Base-by-base conservation (phyloP, 1,140 invertebrate genomes). In the Physella acuta region DNA sequence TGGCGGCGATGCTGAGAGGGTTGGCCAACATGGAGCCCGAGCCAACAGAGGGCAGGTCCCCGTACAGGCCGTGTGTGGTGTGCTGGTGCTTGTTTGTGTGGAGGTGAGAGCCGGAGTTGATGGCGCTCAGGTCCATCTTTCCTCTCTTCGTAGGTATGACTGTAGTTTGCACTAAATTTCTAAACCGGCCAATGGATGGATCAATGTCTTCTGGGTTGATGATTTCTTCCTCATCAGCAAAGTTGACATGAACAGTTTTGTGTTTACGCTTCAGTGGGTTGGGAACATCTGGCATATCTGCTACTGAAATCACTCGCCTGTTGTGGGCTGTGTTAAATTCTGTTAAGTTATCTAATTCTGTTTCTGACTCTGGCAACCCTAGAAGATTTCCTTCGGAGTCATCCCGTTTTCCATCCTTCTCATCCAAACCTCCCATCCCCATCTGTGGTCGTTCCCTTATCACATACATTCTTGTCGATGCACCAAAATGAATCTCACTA, bases 171-270 rank as follows among this genome's bases (percentile, higher is more conserved):
- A 99, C 90, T 62, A 99, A 88, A 87, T 99, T 99, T 70, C 97
- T 88, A 83, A 99, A 99, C 74, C 93, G 88, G 8, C 98, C 98
- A 36, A 99, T 90, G 51, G 92, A 92, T 2, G 97, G 97, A 88
- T 99, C 97, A 33, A 99, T 91, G 85, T 99, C 98, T 87, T 99
- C 98, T 77, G 97, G 97, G 87, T 99, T 99, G 58, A 99, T 99
- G 2, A 99, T 90, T 84, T 98, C 96, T 84, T 99, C 97, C 77
- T 99, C 97, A 75, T 99, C 96, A 75, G 94, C 94, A 81, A 99
- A 99, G 0, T 90, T 91, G 0, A 99, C 93, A 74, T 82, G 82
- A 36, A 67, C 63, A 70, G 89, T 89, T 56, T 91, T 91, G 74
- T 90, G 88, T 84, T 94, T 94, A 64, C 93, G 87, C 83, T 94